Evolutionary conservation across 35 echinoderm and acorn worm species (phyloP), one percentile per base, ranked within the genome.

Genomic region (Lytechinus variegatus): DNA sequence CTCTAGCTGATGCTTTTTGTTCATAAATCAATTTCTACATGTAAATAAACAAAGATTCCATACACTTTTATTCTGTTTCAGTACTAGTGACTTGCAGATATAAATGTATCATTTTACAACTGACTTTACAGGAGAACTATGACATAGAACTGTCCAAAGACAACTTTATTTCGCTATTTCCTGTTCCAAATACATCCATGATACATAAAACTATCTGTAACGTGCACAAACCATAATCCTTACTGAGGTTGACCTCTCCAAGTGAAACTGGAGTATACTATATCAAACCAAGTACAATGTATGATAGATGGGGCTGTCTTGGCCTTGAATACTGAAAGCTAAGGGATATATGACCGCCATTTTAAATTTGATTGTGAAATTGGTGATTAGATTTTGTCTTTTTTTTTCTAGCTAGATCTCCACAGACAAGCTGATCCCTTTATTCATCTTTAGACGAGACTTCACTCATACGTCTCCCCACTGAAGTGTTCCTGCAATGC

Each of bases 311-410:
- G 66, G 16, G 16, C 66, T 16, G 16, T 60, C 10, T 6, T n/a
- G 66, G 66, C 66, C 66, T 79, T 16, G 66, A 79, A 44, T 24
- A 24, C 24, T 79, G 66, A 79, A 79, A 79, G 66, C 66, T 13
- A 58, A 58, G 56, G 56, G 56, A 58, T 58, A 58, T 58, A 58
- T 79, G 66, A 24, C 66, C 66, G 21, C 16, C n/a, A 79, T 79
- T 24, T 79, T 79, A 79, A 79, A 79, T 79, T 79, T 79, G 66
- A 79, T 79, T 79, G 66, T 79, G 66, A 79, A 79, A 79, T 79
- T 79, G 66, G n/a, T 79, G 66, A 79, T 79, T 79, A 79, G 66
- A 79, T 79, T 79, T 79, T 24, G 19, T n/a, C 66, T 6, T 24
- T 7, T 19, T 79, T 24, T 79, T 24, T 79, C 19, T 79, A 24